Conservation (phyloP, 2,797 vertebrate genomes). For the Falco berigora region DNA sequence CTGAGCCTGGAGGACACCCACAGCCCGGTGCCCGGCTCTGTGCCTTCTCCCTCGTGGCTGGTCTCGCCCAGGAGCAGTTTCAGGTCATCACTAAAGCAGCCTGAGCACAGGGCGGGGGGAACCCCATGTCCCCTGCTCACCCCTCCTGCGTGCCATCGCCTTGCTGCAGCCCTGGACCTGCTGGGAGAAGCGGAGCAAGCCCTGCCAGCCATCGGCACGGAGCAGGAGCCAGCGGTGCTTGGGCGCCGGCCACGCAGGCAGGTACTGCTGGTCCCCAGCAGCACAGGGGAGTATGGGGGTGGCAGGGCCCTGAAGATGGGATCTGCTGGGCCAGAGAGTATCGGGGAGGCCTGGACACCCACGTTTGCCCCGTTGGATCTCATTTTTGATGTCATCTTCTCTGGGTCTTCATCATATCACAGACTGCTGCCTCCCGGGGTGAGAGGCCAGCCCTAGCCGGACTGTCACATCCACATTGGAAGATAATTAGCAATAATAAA, state of each 20-base stretch:
- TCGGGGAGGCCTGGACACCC: not conserved
- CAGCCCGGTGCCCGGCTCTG: fast-evolving
- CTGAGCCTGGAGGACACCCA: not conserved
- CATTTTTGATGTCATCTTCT: not conserved
- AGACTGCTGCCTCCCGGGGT: not conserved
- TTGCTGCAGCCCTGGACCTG: not conserved
- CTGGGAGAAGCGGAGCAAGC: fast-evolving
- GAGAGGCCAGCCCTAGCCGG: fast-evolving
- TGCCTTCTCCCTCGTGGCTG: not conserved
- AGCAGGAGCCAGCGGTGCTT: fast-evolving
- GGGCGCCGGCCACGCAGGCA: fast-evolving
- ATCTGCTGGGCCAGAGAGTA: not conserved
- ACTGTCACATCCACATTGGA: not conserved
- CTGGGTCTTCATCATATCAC: not conserved
- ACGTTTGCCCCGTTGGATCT: not conserved
- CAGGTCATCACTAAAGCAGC: not conserved
- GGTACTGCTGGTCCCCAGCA: fast-evolving
- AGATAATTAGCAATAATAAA: slow-evolving; percentile 60
- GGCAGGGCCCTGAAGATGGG: not conserved
- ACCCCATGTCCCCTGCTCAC: fast-evolving
- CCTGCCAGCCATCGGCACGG: not conserved
- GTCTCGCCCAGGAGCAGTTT: not conserved
- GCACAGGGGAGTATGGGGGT: not conserved
- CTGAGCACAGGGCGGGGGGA: not conserved
- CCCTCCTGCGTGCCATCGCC: not conserved